These are phyloP conservation scores for Crenichthys baileyi DNA, from an alignment of 2,797 vertebrate species.

Conservation along the genomic window DNA sequence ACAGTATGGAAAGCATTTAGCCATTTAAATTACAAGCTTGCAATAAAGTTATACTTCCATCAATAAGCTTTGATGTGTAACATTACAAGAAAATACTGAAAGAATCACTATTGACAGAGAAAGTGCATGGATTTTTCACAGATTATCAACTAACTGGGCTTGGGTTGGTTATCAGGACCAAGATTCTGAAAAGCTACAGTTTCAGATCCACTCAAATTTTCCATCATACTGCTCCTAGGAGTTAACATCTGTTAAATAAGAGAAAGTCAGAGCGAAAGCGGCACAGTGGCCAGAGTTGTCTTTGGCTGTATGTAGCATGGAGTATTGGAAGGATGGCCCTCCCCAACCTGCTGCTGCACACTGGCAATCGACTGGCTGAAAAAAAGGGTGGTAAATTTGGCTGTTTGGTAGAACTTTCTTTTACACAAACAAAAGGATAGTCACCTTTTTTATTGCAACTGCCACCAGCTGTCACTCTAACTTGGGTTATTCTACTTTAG, in stretches of 20 bases:
- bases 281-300: neutral
- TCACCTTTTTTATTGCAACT: neutral
- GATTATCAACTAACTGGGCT: neutral
- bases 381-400: neutral
- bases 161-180: neutral
- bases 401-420: neutral
- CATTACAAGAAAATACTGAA: slow-evolving; percentile 25
- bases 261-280: neutral
- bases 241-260: neutral
- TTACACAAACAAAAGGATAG: neutral
- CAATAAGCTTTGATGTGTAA: slow-evolving; percentile 46
- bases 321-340: neutral
- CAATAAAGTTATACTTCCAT: slow-evolving; percentile 41
- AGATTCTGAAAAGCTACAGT: neutral
- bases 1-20: slow-evolving; percentile 45
- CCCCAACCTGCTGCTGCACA: neutral
- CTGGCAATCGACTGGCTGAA: neutral
- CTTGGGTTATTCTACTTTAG: neutral
- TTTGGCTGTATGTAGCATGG: neutral
- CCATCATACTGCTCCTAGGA: neutral
- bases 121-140: neutral
- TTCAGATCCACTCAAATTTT: neutral
- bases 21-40: slow-evolving; percentile 48
- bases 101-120: neutral
- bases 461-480: neutral